Percentiles rank a stretch among this genome's conserved stretches.
These are phyloP conservation scores for Calypte anna DNA, from an alignment of 2,113 vertebrate genomes.

Conservation along the genomic window DNA sequence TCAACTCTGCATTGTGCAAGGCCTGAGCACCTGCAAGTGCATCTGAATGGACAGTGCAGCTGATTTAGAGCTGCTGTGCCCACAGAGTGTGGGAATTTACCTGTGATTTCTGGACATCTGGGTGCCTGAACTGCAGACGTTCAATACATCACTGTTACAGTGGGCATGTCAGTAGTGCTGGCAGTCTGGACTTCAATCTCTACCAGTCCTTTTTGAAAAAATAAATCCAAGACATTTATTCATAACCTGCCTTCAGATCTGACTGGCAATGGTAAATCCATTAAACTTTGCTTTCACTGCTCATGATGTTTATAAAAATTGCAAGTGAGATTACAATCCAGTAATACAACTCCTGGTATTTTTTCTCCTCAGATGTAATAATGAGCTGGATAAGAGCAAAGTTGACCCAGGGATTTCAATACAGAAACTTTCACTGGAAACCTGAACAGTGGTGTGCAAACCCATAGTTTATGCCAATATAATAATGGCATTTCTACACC, in stretches of 20 bases:
- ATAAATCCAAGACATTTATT: conserved; percentile 41
- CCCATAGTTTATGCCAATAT: conserved; percentile 47
- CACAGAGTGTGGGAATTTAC: neutral
- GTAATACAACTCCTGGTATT: conserved; percentile 30
- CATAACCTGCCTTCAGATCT: conserved; percentile 23
- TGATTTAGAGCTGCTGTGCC: rapidly evolving
- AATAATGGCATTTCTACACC: conserved; percentile 69
- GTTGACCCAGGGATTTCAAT: conserved; percentile 56
- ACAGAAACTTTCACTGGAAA: conserved; percentile 44
- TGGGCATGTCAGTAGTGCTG: neutral
- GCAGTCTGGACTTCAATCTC: neutral
- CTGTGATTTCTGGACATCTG: neutral
- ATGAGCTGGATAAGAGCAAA: conserved; percentile 42
- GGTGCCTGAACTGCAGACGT: neutral
- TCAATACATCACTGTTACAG: neutral
- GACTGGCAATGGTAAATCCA: conserved; percentile 39
- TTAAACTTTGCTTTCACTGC: conserved; percentile 57
- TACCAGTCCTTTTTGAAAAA: neutral
- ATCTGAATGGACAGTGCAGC: neutral
- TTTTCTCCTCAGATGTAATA: conserved; percentile 50
- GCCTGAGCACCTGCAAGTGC: neutral
- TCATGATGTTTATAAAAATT: conserved; percentile 43
- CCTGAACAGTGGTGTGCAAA: conserved; percentile 1
- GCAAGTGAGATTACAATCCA: conserved; percentile 22
- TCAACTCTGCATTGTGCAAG: neutral